Percentiles rank a stretch among this genome's conserved stretches.
Conservation (phyloP, 1,140 invertebrate species). For the Drosophila paulistorum region DNA sequence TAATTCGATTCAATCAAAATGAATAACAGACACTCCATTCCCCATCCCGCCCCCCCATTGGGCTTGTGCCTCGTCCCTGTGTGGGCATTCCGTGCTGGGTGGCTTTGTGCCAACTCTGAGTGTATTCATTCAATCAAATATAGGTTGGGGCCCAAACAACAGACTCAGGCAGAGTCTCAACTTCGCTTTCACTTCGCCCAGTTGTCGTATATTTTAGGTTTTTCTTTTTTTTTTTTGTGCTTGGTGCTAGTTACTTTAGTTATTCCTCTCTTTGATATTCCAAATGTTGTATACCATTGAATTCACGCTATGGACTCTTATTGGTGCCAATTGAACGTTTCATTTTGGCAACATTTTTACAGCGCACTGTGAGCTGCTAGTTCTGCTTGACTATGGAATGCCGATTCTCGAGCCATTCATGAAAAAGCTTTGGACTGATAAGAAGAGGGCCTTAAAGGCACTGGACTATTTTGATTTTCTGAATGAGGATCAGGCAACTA, state of each 20-base stretch:
- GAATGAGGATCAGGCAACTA: slow-evolving; percentile 59
- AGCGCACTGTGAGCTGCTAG: slow-evolving; percentile 71
- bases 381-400: slow-evolving; percentile 52
- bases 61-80: neutral
- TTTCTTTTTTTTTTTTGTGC: slow-evolving; percentile 34
- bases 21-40: slow-evolving; percentile 57
- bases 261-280: slow-evolving; percentile 30
- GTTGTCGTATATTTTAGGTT: slow-evolving; percentile 49
- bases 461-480: slow-evolving; percentile 75
- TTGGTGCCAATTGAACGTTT: slow-evolving; percentile 50
- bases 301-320: slow-evolving; percentile 42
- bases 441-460: slow-evolving; percentile 64
- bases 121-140: slow-evolving; percentile 62
- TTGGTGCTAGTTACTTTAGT: slow-evolving; percentile 18
- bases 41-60: slow-evolving; percentile 20
- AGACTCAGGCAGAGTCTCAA: slow-evolving; percentile 40
- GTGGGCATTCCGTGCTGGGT: slow-evolving; percentile 27
- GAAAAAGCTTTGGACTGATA: slow-evolving; percentile 66
- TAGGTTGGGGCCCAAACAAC: slow-evolving; percentile 72
- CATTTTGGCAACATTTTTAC: slow-evolving; percentile 27
- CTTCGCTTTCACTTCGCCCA: slow-evolving; percentile 62
- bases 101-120: slow-evolving; percentile 29
- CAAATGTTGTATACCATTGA: slow-evolving; percentile 35
- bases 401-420: slow-evolving; percentile 54
- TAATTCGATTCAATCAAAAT: slow-evolving; percentile 81